Conservation (phyloP, 2,888 invertebrate species). For the Phragmatobia fuliginosa region DNA sequence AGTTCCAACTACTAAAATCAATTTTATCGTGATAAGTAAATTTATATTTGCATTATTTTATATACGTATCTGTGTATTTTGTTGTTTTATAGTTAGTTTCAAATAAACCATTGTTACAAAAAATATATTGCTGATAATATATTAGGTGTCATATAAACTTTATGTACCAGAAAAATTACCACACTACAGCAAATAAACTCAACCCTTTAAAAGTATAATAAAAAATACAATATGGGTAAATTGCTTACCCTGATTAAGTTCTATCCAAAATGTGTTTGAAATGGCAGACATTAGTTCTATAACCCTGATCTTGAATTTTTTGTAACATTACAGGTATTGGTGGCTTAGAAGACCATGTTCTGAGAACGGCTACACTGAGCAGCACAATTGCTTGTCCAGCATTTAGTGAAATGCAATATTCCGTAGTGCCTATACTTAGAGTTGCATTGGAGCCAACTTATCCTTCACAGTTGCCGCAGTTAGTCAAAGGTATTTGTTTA, state of each 20-base stretch:
- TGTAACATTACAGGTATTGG: slow-evolving; percentile 89
- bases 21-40: neutral
- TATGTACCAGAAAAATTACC: neutral
- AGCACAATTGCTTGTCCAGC: slow-evolving; percentile 93
- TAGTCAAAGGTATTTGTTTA: slow-evolving; percentile 86
- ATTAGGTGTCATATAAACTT: too few relatives aligned
- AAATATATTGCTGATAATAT: too few relatives aligned
- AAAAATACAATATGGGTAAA: too few relatives aligned
- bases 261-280: neutral
- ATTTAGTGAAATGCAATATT: slow-evolving; percentile 92
- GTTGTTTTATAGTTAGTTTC: too few relatives aligned
- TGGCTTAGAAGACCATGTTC: slow-evolving; percentile 92
- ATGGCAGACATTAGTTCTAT: too few relatives aligned
- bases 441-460: slow-evolving; percentile 97
- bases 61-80: too few relatives aligned
- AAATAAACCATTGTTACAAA: too few relatives aligned
- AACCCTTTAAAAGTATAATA: too few relatives aligned
- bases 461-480: slow-evolving; percentile 91
- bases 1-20: neutral
- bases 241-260: neutral
- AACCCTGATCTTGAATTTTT: neutral
- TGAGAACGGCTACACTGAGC: slow-evolving; percentile 96
- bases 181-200: too few relatives aligned
- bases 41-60: too few relatives aligned
- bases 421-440: slow-evolving; percentile 95